A percentile compares a stretch with the other conserved stretches of the same genome.
These are phyloP conservation scores for Neosilurus hyrtlii DNA, from an alignment of 2,797 vertebrate species.

Conservation along the genomic window DNA sequence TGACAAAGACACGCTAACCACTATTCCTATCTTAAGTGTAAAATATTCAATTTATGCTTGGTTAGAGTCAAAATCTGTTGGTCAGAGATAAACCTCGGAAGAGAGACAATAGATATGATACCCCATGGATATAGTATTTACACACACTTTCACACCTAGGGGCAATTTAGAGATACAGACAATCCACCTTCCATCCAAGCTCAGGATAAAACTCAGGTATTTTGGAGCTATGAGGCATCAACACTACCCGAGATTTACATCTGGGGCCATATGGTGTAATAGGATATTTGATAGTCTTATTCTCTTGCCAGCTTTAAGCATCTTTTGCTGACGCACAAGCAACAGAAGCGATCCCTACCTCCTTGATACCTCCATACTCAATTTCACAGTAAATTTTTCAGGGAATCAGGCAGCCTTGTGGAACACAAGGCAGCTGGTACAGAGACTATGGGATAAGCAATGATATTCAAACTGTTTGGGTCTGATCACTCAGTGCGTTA, in stretches of 20 bases:
- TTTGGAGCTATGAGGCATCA: background rate
- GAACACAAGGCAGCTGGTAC: constrained; percentile 28
- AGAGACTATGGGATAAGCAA: constrained; percentile 33
- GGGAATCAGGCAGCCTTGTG: constrained; percentile 16
- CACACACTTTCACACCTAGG: background rate
- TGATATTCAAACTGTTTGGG: constrained; percentile 28
- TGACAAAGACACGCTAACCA: no score
- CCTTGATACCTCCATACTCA: constrained; percentile 1
- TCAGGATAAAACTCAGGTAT: background rate
- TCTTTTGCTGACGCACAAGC: constrained; percentile 9
- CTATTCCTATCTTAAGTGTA: no score
- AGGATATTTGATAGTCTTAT: background rate
- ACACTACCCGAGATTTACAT: background rate
- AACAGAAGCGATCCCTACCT: background rate
- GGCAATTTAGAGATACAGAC: background rate
- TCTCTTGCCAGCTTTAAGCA: background rate
- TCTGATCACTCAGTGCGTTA: constrained; percentile 37
- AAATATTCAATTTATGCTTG: no score
- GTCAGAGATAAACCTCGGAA: background rate
- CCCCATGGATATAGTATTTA: no score
- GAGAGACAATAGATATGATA: background rate
- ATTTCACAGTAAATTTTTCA: background rate
- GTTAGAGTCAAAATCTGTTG: no score
- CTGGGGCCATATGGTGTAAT: background rate
- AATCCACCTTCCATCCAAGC: background rate